Base-by-base conservation (phyloP, 2,113 vertebrate genomes). In the Empidonax alnorum region DNA sequence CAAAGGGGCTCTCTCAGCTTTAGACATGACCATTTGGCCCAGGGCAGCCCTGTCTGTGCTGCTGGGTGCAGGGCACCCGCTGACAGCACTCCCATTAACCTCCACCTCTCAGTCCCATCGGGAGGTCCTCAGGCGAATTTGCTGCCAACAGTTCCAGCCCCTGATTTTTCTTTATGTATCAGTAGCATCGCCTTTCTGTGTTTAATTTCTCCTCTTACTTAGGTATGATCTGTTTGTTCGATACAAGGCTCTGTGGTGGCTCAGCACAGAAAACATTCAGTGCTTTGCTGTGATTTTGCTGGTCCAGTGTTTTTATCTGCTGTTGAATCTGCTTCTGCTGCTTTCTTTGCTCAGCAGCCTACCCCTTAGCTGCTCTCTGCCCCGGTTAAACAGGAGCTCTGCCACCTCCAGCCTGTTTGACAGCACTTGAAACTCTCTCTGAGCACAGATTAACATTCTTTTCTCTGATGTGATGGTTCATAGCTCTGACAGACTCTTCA, bases 1-100 rank as follows among this genome's bases (percentile, higher is more conserved):
- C 17, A 25, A 79, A 89, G 7, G 10, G 28, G 12, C 2, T 76
- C 8, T 72, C 30, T 41, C 42, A 50, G 47, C 15, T 37, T 55
- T 8, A 0, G 14, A 56, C 4, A 16, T 2, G 16, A 31, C 33
- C 2, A 1, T 42, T 31, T 3, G 10, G 31, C 31, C n/a, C 1
- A 2, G 37, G n/a, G 6, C 37, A 82, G 35, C 27, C 30, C 61
- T 3, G 0, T 58, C 42, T 44, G 39, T 27, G 37, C 16, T 69
- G 61, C 30, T 61, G 50, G 27, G 49, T 27, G 31, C 41, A 55
- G 30, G n/a, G 49, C 15, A 33, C 8, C 33, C 16, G 20, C 24
- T 50, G 67, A 8, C 62, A 91, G 35, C 63, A 27, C 4, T 50
- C 25, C 14, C 55, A 46, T 7, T 63, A 6, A 1, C 35, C 66